Percentiles rank a stretch among this genome's conserved stretches.
Conservation (phyloP, 53 echinoderm and acorn worm species). For the Luidia sarsii region DNA sequence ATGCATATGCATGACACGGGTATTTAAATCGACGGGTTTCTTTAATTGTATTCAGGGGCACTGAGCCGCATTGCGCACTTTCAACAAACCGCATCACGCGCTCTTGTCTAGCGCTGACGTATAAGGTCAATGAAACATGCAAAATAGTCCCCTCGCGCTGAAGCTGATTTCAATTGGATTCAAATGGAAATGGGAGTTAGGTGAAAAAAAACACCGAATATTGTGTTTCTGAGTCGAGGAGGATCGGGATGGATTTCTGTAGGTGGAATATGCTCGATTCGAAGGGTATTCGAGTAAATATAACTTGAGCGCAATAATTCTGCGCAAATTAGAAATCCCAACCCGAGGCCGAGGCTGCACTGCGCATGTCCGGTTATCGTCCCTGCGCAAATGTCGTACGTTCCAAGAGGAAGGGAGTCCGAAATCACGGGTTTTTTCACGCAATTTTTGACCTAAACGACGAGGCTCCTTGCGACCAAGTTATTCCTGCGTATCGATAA, state of each 20-base stretch:
- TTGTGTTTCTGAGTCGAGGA: too few relatives aligned
- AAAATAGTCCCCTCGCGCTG: conserved; percentile 10
- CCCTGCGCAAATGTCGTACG: conserved; percentile 51
- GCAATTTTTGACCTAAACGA: conserved; percentile 33
- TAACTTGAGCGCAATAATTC: conserved; percentile 38
- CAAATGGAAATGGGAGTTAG: too few relatives aligned
- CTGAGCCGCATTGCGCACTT: conserved; percentile 34
- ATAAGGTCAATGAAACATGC: background rate
- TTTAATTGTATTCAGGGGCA: conserved; percentile 51
- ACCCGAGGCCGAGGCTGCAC: background rate
- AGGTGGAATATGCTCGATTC: too few relatives aligned
- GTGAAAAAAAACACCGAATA: too few relatives aligned
- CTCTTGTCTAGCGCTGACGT: background rate
- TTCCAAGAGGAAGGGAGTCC: conserved; percentile 30
- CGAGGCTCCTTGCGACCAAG: conserved; percentile 21
- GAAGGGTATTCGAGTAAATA: background rate
- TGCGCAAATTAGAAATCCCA: conserved; percentile 9
- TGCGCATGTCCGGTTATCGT: conserved; percentile 31
- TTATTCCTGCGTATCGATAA: conserved; percentile 23
- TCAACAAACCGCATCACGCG: conserved; percentile 9
- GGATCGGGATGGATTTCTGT: too few relatives aligned
- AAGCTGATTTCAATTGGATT: background rate
- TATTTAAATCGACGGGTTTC: conserved; percentile 57
- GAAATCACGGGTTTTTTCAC: conserved; percentile 27
- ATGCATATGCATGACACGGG: conserved; percentile 15